Evolutionary conservation across 2,888 invertebrate species (phyloP).

Genomic region (Bedellia somnulentella): DNA sequence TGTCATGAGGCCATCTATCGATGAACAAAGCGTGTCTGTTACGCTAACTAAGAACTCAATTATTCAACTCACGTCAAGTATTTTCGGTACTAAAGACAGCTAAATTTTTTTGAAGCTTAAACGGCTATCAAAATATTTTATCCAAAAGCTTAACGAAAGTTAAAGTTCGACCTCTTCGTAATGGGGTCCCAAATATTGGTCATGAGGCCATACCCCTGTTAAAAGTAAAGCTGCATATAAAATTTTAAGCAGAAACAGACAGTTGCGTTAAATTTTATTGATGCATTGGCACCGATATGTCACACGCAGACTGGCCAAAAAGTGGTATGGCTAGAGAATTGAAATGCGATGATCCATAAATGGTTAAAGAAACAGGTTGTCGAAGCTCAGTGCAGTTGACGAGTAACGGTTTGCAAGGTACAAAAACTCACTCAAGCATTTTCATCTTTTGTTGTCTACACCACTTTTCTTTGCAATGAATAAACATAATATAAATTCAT

Average conservation of each 20-base stretch:
- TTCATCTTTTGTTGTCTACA: too few relatives aligned
- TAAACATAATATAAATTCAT: too few relatives aligned
- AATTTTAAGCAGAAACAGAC: too few relatives aligned
- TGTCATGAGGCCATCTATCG: conserved; percentile 34
- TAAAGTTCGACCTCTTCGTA: conserved; percentile 18
- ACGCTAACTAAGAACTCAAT: too few relatives aligned
- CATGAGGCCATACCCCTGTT: conserved; percentile 28
- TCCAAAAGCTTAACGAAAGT: conserved; percentile 31
- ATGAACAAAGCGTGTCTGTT: too few relatives aligned
- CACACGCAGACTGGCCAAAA: conserved; percentile 32
- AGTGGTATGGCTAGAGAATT: conserved; percentile 48
- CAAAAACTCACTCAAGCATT: conserved; percentile 37
- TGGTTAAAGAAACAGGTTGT: conserved; percentile 33
- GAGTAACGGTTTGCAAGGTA: conserved; percentile 37
- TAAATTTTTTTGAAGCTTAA: too few relatives aligned
- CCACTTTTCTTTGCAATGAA: too few relatives aligned
- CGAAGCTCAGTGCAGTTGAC: conserved; percentile 40
- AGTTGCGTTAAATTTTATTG: conserved; percentile 46
- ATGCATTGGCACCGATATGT: conserved; percentile 51
- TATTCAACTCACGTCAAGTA: conserved; percentile 41
- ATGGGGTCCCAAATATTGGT: conserved; percentile 40
- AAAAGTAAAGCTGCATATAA: conserved; percentile 27
- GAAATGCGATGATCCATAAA: conserved; percentile 35
- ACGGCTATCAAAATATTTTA: too few relatives aligned
- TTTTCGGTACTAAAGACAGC: too few relatives aligned